Percentiles rank a stretch among this genome's conserved stretches.
Evolutionary conservation across 2,113 vertebrate genomes (phyloP).

Genomic region (Sebastes fasciatus): DNA sequence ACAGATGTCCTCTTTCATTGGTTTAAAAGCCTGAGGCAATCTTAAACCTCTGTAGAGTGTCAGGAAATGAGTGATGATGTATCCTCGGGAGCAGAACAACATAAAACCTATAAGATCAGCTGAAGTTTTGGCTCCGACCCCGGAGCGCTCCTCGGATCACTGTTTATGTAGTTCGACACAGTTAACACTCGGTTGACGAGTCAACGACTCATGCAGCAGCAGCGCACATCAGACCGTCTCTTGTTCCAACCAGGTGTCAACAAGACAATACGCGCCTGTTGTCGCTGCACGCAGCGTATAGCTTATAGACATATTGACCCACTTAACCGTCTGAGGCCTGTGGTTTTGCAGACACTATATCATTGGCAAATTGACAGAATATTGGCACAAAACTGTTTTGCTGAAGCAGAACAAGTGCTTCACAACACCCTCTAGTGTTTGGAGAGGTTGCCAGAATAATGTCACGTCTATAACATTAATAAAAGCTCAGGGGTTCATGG

Average conservation of each 20-base stretch:
- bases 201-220: conserved; percentile 11
- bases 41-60: not conserved
- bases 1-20: conserved; percentile 16
- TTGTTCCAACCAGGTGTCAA: conserved; percentile 54
- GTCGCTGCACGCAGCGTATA: conserved; percentile 37
- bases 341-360: conserved; percentile 30
- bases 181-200: conserved; percentile 51
- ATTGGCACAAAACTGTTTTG: conserved; percentile 26
- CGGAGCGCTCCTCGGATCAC: conserved; percentile 23
- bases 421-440: conserved; percentile 35
- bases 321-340: conserved; percentile 45
- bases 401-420: conserved; percentile 25
- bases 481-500: not conserved
- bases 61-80: conserved; percentile 37
- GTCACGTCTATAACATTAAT: not conserved
- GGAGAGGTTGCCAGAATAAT: conserved; percentile 1
- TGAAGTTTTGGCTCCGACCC: conserved; percentile 47
- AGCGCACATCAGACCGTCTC: conserved; percentile 34
- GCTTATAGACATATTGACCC: conserved; percentile 67
- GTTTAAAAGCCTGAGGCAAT: conserved; percentile 13
- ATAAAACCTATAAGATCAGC: conserved; percentile 50
- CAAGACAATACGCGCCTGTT: conserved; percentile 60
- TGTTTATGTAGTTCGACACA: conserved; percentile 50
- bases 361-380: conserved; percentile 41
- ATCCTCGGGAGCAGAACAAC: conserved; percentile 9